phyloP scores from a whole-genome alignment of 2,113 vertebrate genomes.

The Misgurnus mizolepis region DNA sequence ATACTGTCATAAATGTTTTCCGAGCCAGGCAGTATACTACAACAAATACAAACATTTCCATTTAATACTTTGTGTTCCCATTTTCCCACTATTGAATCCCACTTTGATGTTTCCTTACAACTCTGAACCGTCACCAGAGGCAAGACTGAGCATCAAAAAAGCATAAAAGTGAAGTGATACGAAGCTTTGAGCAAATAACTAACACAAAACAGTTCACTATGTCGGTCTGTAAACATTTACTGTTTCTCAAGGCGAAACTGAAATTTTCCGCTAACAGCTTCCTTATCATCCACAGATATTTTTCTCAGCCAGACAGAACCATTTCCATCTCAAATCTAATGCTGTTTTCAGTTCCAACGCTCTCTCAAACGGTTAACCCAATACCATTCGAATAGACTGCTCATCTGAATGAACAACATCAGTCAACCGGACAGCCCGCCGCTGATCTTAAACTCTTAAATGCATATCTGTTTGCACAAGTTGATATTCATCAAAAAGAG shows the following conservation, averaged over 20 bases:
- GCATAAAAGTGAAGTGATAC: not conserved
- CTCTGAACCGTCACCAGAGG: not conserved
- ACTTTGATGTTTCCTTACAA: not conserved
- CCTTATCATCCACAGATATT: constrained; percentile 47
- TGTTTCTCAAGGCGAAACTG: constrained; percentile 44
- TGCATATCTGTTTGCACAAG: not conserved
- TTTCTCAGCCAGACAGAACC: constrained; percentile 40
- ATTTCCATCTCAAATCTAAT: constrained; percentile 49
- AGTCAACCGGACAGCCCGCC: constrained; percentile 25
- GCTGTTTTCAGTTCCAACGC: constrained; percentile 35
- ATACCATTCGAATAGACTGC: constrained; percentile 50
- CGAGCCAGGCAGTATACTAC: not conserved
- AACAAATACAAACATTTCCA: not conserved
- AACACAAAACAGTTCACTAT: constrained; percentile 40
- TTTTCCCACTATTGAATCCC: not conserved
- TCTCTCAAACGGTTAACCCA: constrained; percentile 56
- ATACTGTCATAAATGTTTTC: not conserved
- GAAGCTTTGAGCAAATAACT: constrained; percentile 19
- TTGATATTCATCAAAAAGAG: not conserved
- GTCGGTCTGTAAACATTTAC: constrained; percentile 48
- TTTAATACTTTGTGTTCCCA: not conserved
- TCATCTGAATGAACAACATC: constrained; percentile 53
- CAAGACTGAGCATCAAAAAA: constrained; percentile 5
- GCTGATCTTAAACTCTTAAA: constrained; percentile 14
- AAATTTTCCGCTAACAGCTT: constrained; percentile 59